Percentiles rank a stretch among this genome's conserved stretches.
phyloP scores from a whole-genome alignment of 2,797 vertebrate genomes.

The Hypotaenidia okinawae region DNA sequence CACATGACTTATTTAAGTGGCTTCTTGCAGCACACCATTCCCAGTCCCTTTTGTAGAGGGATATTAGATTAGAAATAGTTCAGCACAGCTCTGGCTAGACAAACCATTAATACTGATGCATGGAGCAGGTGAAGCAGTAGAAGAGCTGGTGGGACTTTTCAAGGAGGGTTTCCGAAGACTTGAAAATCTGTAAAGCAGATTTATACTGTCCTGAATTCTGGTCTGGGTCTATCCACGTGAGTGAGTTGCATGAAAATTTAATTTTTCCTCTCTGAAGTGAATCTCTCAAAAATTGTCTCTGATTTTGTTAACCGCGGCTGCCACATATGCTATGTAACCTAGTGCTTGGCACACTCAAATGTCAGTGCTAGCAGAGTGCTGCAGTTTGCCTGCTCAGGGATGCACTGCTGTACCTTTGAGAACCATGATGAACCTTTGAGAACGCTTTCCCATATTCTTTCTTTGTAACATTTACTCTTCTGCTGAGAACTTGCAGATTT shows the following conservation, averaged over 20 bases:
- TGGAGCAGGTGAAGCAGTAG: not conserved
- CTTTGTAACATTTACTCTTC: not conserved
- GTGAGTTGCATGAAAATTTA: not conserved
- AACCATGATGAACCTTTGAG: not conserved
- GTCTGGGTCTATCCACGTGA: rapidly evolving
- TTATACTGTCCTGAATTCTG: not conserved
- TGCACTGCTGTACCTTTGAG: not conserved
- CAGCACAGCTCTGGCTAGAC: not conserved
- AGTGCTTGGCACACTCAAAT: not conserved
- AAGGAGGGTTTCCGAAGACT: not conserved
- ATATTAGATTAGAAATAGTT: not conserved
- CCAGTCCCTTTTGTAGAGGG: not conserved
- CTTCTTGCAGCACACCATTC: not conserved
- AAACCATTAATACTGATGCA: not conserved
- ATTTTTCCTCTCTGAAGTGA: not conserved
- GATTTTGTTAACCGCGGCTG: not conserved
- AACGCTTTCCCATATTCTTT: not conserved
- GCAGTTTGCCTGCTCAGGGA: not conserved
- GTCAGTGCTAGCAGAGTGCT: not conserved
- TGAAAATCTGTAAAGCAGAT: not conserved
- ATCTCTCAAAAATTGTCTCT: not conserved
- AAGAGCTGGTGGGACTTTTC: not conserved
- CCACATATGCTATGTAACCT: not conserved
- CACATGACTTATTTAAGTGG: not conserved
- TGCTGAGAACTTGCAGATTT: not conserved